phyloP scores from a whole-genome alignment of 1,140 invertebrate species.

The Atta colombica region DNA sequence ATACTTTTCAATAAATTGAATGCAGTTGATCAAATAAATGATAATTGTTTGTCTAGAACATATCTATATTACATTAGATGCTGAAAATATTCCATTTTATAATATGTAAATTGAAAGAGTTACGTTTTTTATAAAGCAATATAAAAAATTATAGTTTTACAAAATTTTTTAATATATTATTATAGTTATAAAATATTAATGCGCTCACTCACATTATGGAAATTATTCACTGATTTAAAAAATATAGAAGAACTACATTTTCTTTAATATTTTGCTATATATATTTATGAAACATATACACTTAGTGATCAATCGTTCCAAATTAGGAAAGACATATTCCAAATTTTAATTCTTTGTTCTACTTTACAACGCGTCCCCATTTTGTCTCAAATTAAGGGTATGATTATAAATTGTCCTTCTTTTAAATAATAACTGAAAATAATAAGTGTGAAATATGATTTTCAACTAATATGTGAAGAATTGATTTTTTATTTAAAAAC shows the following conservation, averaged over 20 bases:
- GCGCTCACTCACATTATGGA: neutral
- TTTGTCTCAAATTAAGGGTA: no score
- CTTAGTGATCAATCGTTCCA: no score
- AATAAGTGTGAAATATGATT: no score
- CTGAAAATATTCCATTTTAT: neutral
- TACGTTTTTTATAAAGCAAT: neutral
- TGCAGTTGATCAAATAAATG: neutral
- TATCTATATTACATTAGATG: neutral
- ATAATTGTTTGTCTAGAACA: neutral
- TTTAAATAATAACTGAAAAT: no score
- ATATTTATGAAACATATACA: neutral
- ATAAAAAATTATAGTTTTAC: neutral
- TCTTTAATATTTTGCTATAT: neutral
- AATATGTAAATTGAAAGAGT: neutral
- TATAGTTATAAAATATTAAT: neutral
- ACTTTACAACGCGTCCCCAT: no score
- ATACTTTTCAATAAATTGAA: neutral
- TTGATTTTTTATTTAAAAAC: no score
- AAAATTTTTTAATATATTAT: neutral
- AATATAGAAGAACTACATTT: neutral
- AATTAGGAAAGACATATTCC: no score
- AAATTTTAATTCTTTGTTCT: no score
- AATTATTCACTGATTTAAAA: neutral
- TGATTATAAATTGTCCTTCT: no score
- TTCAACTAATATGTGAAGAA: no score